phyloP scores from a whole-genome alignment of 2,113 vertebrate genomes.

The Xiphophorus maculatus region DNA sequence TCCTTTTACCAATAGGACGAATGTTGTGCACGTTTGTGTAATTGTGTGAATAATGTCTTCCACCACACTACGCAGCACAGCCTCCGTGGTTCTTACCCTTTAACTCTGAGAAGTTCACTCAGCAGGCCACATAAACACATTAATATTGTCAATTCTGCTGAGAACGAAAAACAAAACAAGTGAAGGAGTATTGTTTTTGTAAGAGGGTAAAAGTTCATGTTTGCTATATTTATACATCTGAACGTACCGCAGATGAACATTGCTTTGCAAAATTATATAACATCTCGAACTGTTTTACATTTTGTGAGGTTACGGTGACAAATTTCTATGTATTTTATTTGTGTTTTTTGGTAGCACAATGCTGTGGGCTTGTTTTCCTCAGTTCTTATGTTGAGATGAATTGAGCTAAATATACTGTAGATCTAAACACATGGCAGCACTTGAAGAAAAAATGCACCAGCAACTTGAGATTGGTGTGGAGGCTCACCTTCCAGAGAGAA shows the following conservation, averaged over 20 bases:
- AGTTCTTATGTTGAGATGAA: neutral
- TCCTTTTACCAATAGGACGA: constrained; percentile 7
- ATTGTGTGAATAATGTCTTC: constrained; percentile 22
- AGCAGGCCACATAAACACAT: constrained; percentile 1
- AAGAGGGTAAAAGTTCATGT: constrained; percentile 4
- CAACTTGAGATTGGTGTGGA: neutral
- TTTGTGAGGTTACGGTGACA: too few species aligned
- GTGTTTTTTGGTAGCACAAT: neutral
- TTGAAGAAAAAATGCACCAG: neutral
- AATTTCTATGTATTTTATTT: too few species aligned
- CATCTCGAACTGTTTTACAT: neutral
- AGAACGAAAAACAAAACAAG: neutral
- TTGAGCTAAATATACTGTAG: too few species aligned
- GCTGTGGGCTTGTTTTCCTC: neutral
- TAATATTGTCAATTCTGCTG: neutral
- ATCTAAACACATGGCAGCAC: neutral
- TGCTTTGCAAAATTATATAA: neutral
- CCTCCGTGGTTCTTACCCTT: constrained; percentile 8
- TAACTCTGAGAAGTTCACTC: constrained; percentile 11
- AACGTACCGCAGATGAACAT: neutral
- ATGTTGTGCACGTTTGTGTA: constrained; percentile 7
- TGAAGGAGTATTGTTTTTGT: neutral
- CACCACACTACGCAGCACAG: constrained; percentile 21
- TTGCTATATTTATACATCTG: neutral
- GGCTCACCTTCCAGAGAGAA: neutral